phyloP scores from a whole-genome alignment of 2,113 vertebrate genomes.

The Saiga tatarica region DNA sequence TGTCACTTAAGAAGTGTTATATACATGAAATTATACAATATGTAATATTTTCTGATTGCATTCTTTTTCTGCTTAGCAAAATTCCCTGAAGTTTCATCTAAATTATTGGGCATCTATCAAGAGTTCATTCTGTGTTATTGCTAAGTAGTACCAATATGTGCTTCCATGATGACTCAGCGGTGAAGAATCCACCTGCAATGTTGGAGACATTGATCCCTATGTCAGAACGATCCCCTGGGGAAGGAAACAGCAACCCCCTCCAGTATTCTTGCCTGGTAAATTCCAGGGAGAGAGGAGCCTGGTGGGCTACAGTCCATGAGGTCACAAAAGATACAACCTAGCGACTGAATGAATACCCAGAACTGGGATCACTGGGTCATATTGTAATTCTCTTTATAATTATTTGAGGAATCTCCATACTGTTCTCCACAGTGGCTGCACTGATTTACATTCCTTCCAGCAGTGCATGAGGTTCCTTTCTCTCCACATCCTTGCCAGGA shows the following conservation, averaged over 20 bases:
- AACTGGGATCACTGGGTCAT: background rate
- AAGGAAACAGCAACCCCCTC: background rate
- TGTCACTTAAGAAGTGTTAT: background rate
- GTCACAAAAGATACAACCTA: background rate
- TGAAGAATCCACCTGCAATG: background rate
- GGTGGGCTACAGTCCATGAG: background rate
- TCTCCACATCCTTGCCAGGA: too few relatives aligned
- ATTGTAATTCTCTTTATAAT: background rate
- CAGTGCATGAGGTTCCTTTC: background rate
- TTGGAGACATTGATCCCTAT: background rate
- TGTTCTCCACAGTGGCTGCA: background rate
- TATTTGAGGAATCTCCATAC: background rate
- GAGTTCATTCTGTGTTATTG: background rate
- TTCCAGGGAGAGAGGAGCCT: background rate
- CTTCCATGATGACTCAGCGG: background rate
- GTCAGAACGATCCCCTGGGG: fast-evolving
- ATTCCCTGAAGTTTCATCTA: background rate
- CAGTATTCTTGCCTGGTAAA: background rate
- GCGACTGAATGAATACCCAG: background rate
- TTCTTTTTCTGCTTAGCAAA: background rate
- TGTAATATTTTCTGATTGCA: background rate
- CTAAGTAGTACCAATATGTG: background rate
- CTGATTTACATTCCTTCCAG: background rate
- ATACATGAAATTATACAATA: background rate
- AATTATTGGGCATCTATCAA: background rate